Evolutionary conservation across 2,113 vertebrate species (phyloP), one percentile per base, ranked within the genome.

Genomic region (Pholis gunnellus): DNA sequence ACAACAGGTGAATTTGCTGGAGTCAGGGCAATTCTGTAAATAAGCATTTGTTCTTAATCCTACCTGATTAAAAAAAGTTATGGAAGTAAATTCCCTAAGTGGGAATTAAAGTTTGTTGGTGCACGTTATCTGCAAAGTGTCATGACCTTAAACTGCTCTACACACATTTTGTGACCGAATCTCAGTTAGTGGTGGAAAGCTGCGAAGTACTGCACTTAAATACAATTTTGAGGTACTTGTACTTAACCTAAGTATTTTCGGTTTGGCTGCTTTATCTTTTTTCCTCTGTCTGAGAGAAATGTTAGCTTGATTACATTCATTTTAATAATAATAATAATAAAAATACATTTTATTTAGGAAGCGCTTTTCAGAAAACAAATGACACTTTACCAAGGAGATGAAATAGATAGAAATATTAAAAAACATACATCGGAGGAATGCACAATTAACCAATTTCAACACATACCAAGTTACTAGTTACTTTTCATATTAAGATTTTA

Each of bases 11-110:
- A 72, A 70, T 59, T 25, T 68, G 9, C 38, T 48, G 5, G 52
- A 76, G 80, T 77, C 74, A 57, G 64, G 83, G 83, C 78, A 89
- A 75, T 69, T 89, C 79, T 82, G 64, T 75, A 87, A 92, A 93
- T 76, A 88, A 72, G 81, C 84, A 85, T 90, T 90, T 81, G 65
- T 79, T 85, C 88, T 80, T 90, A 92, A 90, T 93, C 88, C 85
- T 20, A 79, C 84, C 78, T 79, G 88, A 90, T 90, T 84, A 82
- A 84, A 82, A 48, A 59, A 77, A 77, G 25, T 85, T 84, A 67
- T 50, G 79, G 74, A 83, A 71, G 82, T 68, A 75, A 56, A 77
- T 81, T 89, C 82, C 81, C 70, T 82, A 75, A 89, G 84, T 80
- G 76, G 82, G 86, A 83, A 78, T 89, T 87, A 87, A 88, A 79